Conservation (phyloP, 2,888 invertebrate species). For the Chrysolina oricalcia region DNA sequence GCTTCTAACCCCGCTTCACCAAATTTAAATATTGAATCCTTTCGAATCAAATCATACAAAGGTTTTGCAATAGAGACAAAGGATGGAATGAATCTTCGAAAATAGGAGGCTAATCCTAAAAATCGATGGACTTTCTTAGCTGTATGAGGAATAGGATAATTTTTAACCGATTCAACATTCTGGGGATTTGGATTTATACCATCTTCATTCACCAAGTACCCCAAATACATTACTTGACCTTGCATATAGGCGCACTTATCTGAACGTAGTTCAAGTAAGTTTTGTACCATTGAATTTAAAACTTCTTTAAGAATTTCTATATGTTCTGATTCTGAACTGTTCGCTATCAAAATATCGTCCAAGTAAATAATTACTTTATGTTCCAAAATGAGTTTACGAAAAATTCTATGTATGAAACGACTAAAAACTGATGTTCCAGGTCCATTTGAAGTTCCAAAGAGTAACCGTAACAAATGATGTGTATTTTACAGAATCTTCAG, state of each 20-base stretch:
- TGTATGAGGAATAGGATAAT: slow-evolving; percentile 49
- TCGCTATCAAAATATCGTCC: slow-evolving; percentile 39
- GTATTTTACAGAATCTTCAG: slow-evolving; percentile 34
- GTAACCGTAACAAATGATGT: slow-evolving; percentile 37
- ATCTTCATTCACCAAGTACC: slow-evolving; percentile 33
- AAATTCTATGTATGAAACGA: slow-evolving; percentile 33
- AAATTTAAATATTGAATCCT: slow-evolving; percentile 53
- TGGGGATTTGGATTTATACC: slow-evolving; percentile 34
- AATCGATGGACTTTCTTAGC: slow-evolving; percentile 52
- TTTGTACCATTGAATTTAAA: slow-evolving; percentile 24
- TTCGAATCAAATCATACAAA: slow-evolving; percentile 51
- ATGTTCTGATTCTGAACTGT: slow-evolving; percentile 26
- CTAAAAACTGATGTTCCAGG: slow-evolving; percentile 29
- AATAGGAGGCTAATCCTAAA: slow-evolving; percentile 57
- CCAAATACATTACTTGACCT: slow-evolving; percentile 38
- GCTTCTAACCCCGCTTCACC: slow-evolving; percentile 47
- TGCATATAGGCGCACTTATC: too few species aligned
- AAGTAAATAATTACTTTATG: slow-evolving; percentile 34
- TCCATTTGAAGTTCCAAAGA: slow-evolving; percentile 32
- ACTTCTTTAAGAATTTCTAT: slow-evolving; percentile 28
- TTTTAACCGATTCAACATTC: slow-evolving; percentile 33
- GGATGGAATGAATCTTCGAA: slow-evolving; percentile 54
- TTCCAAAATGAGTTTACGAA: slow-evolving; percentile 27
- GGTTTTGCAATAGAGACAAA: slow-evolving; percentile 55
- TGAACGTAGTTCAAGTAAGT: slow-evolving; percentile 32